Base-by-base conservation (phyloP, 2,113 vertebrate genomes). In the Embiotoca jacksoni region DNA sequence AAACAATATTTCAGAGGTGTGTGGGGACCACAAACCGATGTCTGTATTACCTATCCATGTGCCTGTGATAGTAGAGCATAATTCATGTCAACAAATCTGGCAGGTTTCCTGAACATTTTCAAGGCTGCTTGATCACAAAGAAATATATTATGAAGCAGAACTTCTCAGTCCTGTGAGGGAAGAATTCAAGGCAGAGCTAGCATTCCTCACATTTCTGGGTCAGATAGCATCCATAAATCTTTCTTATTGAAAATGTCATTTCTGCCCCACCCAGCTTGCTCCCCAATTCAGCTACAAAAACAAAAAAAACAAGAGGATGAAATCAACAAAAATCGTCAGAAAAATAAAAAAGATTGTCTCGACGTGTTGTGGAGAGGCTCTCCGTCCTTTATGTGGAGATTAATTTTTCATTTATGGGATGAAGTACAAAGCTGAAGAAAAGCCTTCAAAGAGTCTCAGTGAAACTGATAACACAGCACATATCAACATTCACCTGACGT, bases 391-490 rank as follows among this genome's bases (percentile, higher is more conserved):
- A 89, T 91, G 56, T 50, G 41, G 44, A 82, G 86, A 90, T 93
- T 77, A 80, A 53, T 81, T 71, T 86, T 92, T 85, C 30, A 89
- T 91, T 91, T 82, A 79, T 2, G 30, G 74, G 86, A 83, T 75
- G 68, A 81, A 89, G 82, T 80, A 80, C 79, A 90, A 77, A 85
- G 81, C 72, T 36, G 67, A 80, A 57, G 69, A 81, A 87, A 88
- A 86, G 60, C 65, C 77, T 90, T 91, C 85, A 78, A 84, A 88
- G 77, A 78, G 81, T 77, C 73, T 78, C 47, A 3, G 75, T 59
- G 86, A 88, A 92, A 90, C 1, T 88, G 89, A 87, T 88, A 86
- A 84, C 89, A 78, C 86, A 91, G 92, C 92, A 88, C 79, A 88
- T 81, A 90, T 88, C 83, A 87, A 78, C 91, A 79, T 90, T 87